A percentile compares a stretch with the other conserved stretches of the same genome.
These are phyloP conservation scores for Ormyrus thymus DNA, from an alignment of 2,888 invertebrate genomes.

Conservation along the genomic window DNA sequence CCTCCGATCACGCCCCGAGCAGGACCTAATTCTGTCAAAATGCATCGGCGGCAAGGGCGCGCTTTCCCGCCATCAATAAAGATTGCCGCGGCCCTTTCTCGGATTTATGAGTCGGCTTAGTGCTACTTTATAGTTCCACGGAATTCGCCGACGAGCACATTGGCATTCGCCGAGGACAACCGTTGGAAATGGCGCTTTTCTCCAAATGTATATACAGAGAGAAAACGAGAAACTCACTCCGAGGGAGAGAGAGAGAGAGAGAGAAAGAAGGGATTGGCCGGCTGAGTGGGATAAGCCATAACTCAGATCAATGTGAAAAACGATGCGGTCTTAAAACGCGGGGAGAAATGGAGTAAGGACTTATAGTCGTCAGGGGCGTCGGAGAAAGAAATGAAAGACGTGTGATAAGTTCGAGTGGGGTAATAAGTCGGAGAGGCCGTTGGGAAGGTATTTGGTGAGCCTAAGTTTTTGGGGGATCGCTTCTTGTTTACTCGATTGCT, in stretches of 20 bases:
- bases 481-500: too few species aligned
- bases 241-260: too few species aligned
- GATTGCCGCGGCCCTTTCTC: conserved; percentile 20
- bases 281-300: conserved; percentile 60
- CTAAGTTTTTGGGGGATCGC: too few species aligned
- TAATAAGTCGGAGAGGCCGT: too few species aligned
- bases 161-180: neutral
- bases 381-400: neutral
- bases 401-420: neutral
- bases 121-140: neutral
- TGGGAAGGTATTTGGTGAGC: too few species aligned
- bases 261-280: conserved; percentile 21
- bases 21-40: too few species aligned
- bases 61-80: conserved; percentile 25
- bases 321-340: conserved; percentile 40
- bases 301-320: conserved; percentile 63
- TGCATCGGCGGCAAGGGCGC: too few species aligned
- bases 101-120: conserved; percentile 25
- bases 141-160: conserved; percentile 9
- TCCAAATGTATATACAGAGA: too few species aligned
- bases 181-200: too few species aligned
- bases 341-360: neutral
- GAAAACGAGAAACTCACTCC: too few species aligned
- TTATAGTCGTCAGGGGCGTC: neutral
- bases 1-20: too few species aligned